A percentile compares a stretch with the other conserved stretches of the same genome.
Conservation (phyloP, 2,113 vertebrate species). For the Dromiciops gliroides region DNA sequence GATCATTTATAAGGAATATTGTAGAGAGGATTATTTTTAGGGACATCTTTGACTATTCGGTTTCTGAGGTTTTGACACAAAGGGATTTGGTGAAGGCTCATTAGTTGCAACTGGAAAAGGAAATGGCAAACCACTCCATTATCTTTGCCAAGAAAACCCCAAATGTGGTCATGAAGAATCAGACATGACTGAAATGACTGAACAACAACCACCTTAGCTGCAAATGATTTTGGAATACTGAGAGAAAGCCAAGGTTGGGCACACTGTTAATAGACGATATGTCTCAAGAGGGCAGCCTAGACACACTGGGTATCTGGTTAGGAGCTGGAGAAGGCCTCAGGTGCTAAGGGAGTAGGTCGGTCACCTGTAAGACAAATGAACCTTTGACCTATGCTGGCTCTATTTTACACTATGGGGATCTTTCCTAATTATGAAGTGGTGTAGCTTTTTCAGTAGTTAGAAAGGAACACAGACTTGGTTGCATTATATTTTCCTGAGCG, state of each 20-base stretch:
- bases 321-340: not conserved
- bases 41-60: not conserved
- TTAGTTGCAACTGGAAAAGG: not conserved
- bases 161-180: no score
- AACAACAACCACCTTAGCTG: not conserved
- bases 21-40: not conserved
- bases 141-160: no score
- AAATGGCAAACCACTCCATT: no score
- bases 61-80: not conserved
- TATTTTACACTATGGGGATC: not conserved
- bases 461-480: conserved; percentile 34
- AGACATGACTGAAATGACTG: no score
- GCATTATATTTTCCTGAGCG: conserved; percentile 42
- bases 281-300: not conserved
- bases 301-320: not conserved
- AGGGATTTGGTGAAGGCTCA: not conserved
- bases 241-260: not conserved
- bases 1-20: not conserved
- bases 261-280: not conserved
- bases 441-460: not conserved
- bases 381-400: not conserved
- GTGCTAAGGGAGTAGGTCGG: no score
- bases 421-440: not conserved
- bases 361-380: no score
- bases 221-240: not conserved